Base-by-base conservation (phyloP, 2,113 vertebrate genomes). In the Camelus bactrianus region DNA sequence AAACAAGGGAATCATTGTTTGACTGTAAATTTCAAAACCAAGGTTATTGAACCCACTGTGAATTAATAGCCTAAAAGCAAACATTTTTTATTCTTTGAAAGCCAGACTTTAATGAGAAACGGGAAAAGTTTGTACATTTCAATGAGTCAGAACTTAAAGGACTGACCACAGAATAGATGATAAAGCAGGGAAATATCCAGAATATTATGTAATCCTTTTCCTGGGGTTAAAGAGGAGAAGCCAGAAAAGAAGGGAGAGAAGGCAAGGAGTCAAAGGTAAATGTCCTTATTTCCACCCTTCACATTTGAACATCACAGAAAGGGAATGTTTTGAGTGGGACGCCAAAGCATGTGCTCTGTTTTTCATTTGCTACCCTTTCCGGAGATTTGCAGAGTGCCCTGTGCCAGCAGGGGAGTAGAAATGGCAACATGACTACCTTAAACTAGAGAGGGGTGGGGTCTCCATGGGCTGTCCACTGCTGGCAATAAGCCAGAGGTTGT, bases 61-160 rank as follows among this genome's bases (percentile, higher is more conserved):
- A 92, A 88, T 85, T 85, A 73, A 92, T 56, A 94, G 28, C 84
- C 79, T 92, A 89, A 94, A 89, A 92, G 26, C 64, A 80, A 96
- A 42, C 89, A 67, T 42, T 94, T 92, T 92, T 89, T 56, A 73
- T 84, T 92, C 85, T 92, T 92, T 64, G 79, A 95, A 97, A 84
- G 70, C 56, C 89, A 89, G 50, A 87, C n/a, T 81, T 97, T 84
- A 94, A 75, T 85, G 24, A 94, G 58, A 89, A 97, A 92, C 3
- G 30, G 64, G 38, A 54, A 73, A 83, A 54, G 30, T 67, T 73
- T 58, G 28, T 69, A 67, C 26, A 52, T 94, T 94, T 94, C 83
- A 94, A n/a, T 80, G 56, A 96, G 28, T 92, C 70, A 92, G 48
- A 84, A 50, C 56, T 89, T 94, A 26, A 91, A 94, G 50, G 5